Base-by-base conservation (phyloP, 2,888 invertebrate genomes). In the Aleiodes testaceus region DNA sequence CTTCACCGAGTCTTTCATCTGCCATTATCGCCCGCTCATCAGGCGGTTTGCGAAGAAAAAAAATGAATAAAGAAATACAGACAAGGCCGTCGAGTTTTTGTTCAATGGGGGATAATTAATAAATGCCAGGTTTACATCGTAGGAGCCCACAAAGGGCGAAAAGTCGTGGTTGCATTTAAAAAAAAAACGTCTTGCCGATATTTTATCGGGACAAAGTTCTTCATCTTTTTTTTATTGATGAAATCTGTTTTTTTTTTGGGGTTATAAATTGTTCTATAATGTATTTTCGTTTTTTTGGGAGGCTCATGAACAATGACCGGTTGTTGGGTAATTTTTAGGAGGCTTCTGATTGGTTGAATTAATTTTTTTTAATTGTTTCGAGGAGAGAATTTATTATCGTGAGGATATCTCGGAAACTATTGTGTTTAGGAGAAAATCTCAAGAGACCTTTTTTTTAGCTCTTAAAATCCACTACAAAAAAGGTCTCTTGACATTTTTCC, bases 81-180 rank as follows among this genome's bases (percentile, higher is more conserved):
- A 11, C 59, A 59, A 59, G 59, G 59, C 42, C 59, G 59, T 59
- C 59, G 59, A 20, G 59, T 59, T 59, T 59, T 59, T 16, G 59
- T 42, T 59, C 42, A 59, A 59, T 59, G 59, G 59, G 18, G 36
- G 59, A 59, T 59, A 59, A 59, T 59, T 59, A 59, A 59, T 59
- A 59, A 59, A 59, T 59, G 59, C 59, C 59, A 59, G 59, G 36
- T 59, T 59, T 59, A 59, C 59, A 59, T 59, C 59, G 59, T 59
- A 59, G 36, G 55, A 36, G 36, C 36, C 55, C 55, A 55, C 55
- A 55, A 59, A 59, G 59, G 36, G 59, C 16, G 59, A 6, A 59
- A 59, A 20, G 36, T 20, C 11, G 14, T 16, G 59, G 18, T 14
- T 36, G n/a, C n/a, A n/a, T n/a, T n/a, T n/a, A 59, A 59, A 59